Conservation (phyloP, 2,888 invertebrate species). For the Hydrotaea cyrtoneurina region DNA sequence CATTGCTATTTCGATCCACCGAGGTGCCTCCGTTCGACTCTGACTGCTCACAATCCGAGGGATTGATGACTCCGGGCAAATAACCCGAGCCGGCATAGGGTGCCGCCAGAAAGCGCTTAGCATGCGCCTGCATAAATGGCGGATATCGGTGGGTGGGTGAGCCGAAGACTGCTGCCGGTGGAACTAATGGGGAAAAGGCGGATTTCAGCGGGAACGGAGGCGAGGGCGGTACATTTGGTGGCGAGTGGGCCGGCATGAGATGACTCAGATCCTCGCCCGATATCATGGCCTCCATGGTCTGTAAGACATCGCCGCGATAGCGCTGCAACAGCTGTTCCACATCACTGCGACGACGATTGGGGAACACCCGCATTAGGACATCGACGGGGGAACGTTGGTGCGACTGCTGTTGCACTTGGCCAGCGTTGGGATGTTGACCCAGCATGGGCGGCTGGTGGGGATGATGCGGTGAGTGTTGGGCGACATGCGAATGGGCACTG, state of each 20-base stretch:
- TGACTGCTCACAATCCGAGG: conserved; percentile 79
- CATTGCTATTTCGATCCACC: conserved; percentile 78
- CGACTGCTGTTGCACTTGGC: conserved; percentile 68
- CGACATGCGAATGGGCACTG: conserved; percentile 70
- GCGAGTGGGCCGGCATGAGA: conserved; percentile 70
- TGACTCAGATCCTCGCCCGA: conserved; percentile 82
- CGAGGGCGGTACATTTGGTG: conserved; percentile 76
- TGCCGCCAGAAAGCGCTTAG: conserved; percentile 90
- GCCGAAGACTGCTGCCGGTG: conserved; percentile 80
- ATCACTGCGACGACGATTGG: conserved; percentile 91
- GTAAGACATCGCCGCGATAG: conserved; percentile 93
- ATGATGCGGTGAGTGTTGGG: conserved; percentile 68
- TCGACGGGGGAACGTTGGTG: conserved; percentile 90
- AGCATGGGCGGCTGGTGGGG: conserved; percentile 74
- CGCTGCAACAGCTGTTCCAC: conserved; percentile 92
- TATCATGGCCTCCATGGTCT: conserved; percentile 95
- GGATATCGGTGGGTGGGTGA: conserved; percentile 80
- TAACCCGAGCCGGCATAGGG: conserved; percentile 93
- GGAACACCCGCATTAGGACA: conserved; percentile 93
- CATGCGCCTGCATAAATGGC: conserved; percentile 83
- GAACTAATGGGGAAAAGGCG: conserved; percentile 89
- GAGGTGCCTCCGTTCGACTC: conserved; percentile 81
- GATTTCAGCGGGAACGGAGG: conserved; percentile 82
- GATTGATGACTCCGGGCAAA: conserved; percentile 87
- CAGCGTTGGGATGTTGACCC: conserved; percentile 84